Base-by-base conservation (phyloP, 1,140 invertebrate genomes). In the Tetramorium alpestre region DNA sequence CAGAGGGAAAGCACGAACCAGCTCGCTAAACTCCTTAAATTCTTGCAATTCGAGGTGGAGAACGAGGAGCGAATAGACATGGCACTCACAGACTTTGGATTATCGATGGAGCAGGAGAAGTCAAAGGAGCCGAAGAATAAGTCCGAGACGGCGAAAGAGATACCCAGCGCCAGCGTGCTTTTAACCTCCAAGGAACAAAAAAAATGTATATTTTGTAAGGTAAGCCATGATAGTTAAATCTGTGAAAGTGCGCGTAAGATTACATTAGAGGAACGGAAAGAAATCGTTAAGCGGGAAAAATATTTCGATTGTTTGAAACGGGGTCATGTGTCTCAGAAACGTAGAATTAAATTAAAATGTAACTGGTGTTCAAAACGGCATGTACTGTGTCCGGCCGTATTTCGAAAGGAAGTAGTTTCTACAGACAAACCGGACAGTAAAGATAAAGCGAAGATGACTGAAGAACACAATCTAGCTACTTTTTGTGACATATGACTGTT, bases 11-110 rank as follows among this genome's bases (percentile, higher is more conserved):
- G 38, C 33, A 44, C 82, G 2, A 75, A 89, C 69, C 87, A 88
- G 3, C 72, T 93, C 22, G 69, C 84, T 6, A 64, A 62, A n/a
- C 80, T 93, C 7, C 80, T 93, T 10, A 11, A 84, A 65, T 91
- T 93, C 49, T 78, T 92, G 22, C 78, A 84, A 38, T 64, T 81
- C 10, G 88, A 91, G 47, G 92, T 93, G 0, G 90, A 91, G 22
- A 92, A 89, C 76, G 91, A 93, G 87, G 90, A 94, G 49, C 87
- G 86, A 18, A 91, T 93, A 2, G 81, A 85, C 62, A 88, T 91
- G 87, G 90, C 90, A 1, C 54, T 87, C 4, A 89, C 85, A 3
- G 81, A 84, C 4, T 90, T 90, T 54, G 25, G 47, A 2, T 78
- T 87, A 44, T 38, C 85, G 64, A 10, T 49, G 11, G 78, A 64